Base-by-base conservation (phyloP, 2,797 vertebrate species). In the Tokudaia tokunoshimensis region DNA sequence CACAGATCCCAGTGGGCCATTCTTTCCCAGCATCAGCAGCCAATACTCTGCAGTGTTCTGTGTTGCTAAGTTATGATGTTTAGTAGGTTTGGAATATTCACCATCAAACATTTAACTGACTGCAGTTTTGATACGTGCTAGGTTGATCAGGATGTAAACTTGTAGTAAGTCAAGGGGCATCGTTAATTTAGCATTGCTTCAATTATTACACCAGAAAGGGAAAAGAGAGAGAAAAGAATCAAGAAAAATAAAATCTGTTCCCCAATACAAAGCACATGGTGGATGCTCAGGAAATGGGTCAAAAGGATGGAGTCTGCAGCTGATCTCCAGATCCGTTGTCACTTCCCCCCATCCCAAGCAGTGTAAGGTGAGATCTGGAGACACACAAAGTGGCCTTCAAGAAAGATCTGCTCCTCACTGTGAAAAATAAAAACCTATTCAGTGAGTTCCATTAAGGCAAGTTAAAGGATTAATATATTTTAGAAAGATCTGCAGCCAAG, bases 391-490 rank as follows among this genome's bases (percentile, higher is more conserved):
- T 50, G 20, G 65, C 52, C 65, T 86, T 88, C 59, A 82, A 91
- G 76, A 94, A 87, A 80, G 78, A 14, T 52, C 75, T 95, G 17
- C 63, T 63, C 17, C 59, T 63, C n/a, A n/a, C 5, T 29, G 44
- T 63, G 14, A 67, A 59, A 87, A 93, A 89, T 92, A 59, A 79
- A 82, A 85, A 20, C 74, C 82, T 90, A 29, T 76, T 95, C 61
- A 50, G 37, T 26, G 37, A 82, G 8, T 93, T 94, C 67, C 82
- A 20, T 79, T 88, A 89, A 41, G n/a, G n/a, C 14, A 83, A 95
- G 78, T 80, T 72, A 95, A 95, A 91, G 75, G 50, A 76, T 95
- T 75, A 70, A n/a, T 86, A 37, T 67, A 61, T 94, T 94, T 97
- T 92, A 61, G 67, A 85, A 94, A 83, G 79, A 91, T 91, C 88